phyloP scores from a whole-genome alignment of 2,113 vertebrate genomes.

The Gracilinanus agilis region DNA sequence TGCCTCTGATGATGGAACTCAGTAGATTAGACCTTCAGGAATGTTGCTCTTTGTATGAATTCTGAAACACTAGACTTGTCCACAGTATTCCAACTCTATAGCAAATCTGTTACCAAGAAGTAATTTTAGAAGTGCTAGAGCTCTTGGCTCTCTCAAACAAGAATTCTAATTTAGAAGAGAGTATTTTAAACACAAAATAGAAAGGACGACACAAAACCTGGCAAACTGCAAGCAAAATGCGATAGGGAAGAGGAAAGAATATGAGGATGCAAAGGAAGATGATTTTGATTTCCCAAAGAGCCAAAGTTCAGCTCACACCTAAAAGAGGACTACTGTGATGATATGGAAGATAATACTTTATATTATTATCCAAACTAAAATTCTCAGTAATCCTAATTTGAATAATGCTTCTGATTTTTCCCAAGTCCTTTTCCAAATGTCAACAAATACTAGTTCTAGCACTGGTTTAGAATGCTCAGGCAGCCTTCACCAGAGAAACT shows the following conservation, averaged over 20 bases:
- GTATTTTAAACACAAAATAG: slow-evolving; percentile 63
- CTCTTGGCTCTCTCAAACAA: slow-evolving; percentile 74
- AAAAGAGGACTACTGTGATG: not conserved
- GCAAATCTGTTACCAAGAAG: slow-evolving; percentile 79
- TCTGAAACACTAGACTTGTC: slow-evolving; percentile 70
- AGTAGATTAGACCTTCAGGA: slow-evolving; percentile 65
- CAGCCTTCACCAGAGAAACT: not conserved
- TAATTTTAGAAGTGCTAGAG: slow-evolving; percentile 74
- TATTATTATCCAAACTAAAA: not conserved
- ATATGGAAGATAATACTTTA: slow-evolving; percentile 3
- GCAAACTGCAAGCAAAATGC: slow-evolving; percentile 72
- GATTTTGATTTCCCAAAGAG: not conserved
- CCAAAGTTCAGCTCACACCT: not conserved
- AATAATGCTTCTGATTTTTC: not conserved
- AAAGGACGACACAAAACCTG: slow-evolving; percentile 69
- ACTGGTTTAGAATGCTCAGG: slow-evolving; percentile 9
- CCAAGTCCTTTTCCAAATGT: slow-evolving; percentile 10
- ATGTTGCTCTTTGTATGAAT: slow-evolving; percentile 69
- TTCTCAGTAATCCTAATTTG: not conserved
- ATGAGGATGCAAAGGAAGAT: slow-evolving; percentile 41
- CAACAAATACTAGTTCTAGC: not conserved
- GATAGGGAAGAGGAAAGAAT: slow-evolving; percentile 39
- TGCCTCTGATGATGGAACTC: slow-evolving; percentile 58
- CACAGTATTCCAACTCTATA: slow-evolving; percentile 67
- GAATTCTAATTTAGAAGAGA: slow-evolving; percentile 75